Conservation (phyloP, 2,888 invertebrate genomes). For the Ophraella communa region DNA sequence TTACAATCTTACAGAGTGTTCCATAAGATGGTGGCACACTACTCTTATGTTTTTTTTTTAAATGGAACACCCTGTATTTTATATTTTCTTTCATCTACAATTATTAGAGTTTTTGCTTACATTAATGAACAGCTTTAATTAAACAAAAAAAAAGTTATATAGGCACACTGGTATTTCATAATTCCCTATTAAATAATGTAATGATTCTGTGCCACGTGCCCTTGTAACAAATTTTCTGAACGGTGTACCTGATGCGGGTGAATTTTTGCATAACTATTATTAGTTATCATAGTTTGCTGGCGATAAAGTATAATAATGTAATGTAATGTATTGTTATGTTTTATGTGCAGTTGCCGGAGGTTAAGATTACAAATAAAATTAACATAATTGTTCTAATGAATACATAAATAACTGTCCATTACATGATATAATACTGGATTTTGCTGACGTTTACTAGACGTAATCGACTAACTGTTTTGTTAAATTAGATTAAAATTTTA, state of each 20-base stretch:
- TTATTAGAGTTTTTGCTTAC: too few relatives aligned
- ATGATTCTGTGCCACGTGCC: neutral
- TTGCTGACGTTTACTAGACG: neutral
- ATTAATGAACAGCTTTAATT: neutral
- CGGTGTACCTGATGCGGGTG: neutral
- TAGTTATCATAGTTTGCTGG: neutral
- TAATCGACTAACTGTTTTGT: neutral
- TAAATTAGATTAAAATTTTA: too few relatives aligned
- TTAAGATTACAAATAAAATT: neutral
- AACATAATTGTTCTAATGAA: neutral
- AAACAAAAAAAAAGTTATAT: neutral
- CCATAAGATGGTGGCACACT: too few relatives aligned
- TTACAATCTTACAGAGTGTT: too few relatives aligned
- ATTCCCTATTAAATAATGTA: neutral
- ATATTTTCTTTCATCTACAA: too few relatives aligned
- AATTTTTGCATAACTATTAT: conserved; percentile 1
- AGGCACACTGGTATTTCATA: neutral
- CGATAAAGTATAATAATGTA: neutral
- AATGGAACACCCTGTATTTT: too few relatives aligned
- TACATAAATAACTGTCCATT: too few relatives aligned
- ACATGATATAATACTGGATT: too few relatives aligned
- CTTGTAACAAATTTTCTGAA: neutral
- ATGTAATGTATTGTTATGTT: neutral
- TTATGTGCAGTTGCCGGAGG: neutral
- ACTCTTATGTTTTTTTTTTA: too few relatives aligned